phyloP scores from a whole-genome alignment of 1,140 invertebrate genomes.

The Pentalonia nigronervosa region DNA sequence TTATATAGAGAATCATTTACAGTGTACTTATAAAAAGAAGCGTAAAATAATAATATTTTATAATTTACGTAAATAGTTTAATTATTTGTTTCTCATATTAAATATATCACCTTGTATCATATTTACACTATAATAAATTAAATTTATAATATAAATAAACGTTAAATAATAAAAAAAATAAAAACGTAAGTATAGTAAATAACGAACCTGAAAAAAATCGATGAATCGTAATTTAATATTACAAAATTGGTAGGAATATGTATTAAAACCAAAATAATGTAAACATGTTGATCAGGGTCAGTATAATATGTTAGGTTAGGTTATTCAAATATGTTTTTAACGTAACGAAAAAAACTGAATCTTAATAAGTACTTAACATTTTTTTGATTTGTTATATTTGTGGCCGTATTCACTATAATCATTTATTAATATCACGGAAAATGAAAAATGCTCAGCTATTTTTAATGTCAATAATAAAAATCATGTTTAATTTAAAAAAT shows the following conservation, averaged over 20 bases:
- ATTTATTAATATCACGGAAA: not conserved
- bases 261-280: too few relatives aligned
- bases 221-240: too few relatives aligned
- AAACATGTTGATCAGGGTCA: too few relatives aligned
- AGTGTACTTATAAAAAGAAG: too few relatives aligned
- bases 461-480: not conserved
- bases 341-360: not conserved
- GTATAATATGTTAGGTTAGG: too few relatives aligned
- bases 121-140: not conserved
- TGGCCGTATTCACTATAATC: not conserved
- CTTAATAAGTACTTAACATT: not conserved
- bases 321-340: too few relatives aligned
- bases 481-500: not conserved
- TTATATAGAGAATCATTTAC: too few relatives aligned
- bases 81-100: not conserved
- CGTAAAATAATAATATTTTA: not conserved
- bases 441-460: not conserved
- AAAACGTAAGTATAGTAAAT: not conserved
- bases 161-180: not conserved
- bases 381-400: not conserved
- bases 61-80: not conserved
- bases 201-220: not conserved
- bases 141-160: not conserved
- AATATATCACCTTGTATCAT: not conserved
- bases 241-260: too few relatives aligned